Evolutionary conservation across 2,888 invertebrate genomes (phyloP), one percentile per base, ranked within the genome.

Genomic region (Sialis fuliginosa): DNA sequence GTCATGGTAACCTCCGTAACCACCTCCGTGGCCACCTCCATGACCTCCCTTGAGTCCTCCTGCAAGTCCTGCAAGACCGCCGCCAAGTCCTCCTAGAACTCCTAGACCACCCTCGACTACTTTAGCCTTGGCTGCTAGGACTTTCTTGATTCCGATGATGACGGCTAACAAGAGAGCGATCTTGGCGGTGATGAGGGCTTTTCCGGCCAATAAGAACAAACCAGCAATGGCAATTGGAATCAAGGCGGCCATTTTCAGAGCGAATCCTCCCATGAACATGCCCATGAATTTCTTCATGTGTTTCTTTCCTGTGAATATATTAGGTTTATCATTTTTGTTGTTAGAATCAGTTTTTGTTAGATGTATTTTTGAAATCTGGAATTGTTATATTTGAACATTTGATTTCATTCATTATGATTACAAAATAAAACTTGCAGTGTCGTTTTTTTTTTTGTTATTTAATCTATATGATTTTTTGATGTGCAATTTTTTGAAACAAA

Each of bases 211-310:
- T 31, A 87, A 64, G 69, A 87, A 88, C 6, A 89, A 71, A 8
- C 80, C 81, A 37, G 84, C 86, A 56, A 88, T 82, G 6, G 81
- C 85, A 4, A 88, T 60, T 0, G 88, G 88, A 31, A 87, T 72
- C 71, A 88, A 67, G 3, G 84, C 83, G 13, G 81, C 80, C 77
- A 87, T 77, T 64, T 88, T 88, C 75, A 85, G 86, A 5, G 80
- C 81, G 53, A 81, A 75, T 6, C 85, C 86, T 83, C 86, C 86
- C 80, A 86, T 84, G 84, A 89, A 84, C 76, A 84, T 85, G 34
- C 81, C 77, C 85, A 88, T 85, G 84, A 87, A 87, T 57, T 86
- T 85, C 72, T 87, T 87, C 83, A 85, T 85, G 64, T 86, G 84
- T 3, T 84, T 84, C 52, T 85, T 77, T 55, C 84, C 81, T 81